Conservation (phyloP, 2,888 invertebrate species). For the Cephus pulcher region DNA sequence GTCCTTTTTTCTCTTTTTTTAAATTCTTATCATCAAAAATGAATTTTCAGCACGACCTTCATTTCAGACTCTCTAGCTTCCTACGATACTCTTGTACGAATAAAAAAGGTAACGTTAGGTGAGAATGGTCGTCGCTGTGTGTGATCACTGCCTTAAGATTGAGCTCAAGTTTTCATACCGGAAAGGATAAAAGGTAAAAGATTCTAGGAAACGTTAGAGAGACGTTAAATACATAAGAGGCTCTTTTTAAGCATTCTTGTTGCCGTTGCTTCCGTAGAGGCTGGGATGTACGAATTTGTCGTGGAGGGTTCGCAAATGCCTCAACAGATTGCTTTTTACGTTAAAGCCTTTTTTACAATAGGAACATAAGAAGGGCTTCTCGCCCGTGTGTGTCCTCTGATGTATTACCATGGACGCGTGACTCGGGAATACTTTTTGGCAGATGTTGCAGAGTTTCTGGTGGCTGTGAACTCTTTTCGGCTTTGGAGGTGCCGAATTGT, state of each 20-base stretch:
- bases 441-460: conserved; percentile 72
- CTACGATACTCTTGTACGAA: background rate
- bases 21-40: conserved; percentile 16
- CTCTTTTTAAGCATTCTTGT: conserved; percentile 56
- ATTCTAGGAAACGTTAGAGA: conserved; percentile 1
- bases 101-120: background rate
- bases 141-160: conserved; percentile 31
- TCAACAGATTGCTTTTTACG: conserved; percentile 80
- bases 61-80: background rate
- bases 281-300: conserved; percentile 73
- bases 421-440: conserved; percentile 81
- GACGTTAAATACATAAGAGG: conserved; percentile 12
- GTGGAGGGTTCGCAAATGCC: conserved; percentile 81
- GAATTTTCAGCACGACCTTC: background rate
- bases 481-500: conserved; percentile 77
- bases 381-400: conserved; percentile 81
- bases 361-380: conserved; percentile 80
- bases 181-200: background rate
- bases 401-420: conserved; percentile 85
- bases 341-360: conserved; percentile 83
- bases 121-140: conserved; percentile 2
- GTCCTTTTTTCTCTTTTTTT: conserved; percentile 4
- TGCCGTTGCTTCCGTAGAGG: conserved; percentile 63
- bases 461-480: conserved; percentile 64
- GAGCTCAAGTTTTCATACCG: conserved; percentile 22